Evolutionary conservation across 1,140 invertebrate genomes (phyloP).

Genomic region (Thereuonema tuberculata): DNA sequence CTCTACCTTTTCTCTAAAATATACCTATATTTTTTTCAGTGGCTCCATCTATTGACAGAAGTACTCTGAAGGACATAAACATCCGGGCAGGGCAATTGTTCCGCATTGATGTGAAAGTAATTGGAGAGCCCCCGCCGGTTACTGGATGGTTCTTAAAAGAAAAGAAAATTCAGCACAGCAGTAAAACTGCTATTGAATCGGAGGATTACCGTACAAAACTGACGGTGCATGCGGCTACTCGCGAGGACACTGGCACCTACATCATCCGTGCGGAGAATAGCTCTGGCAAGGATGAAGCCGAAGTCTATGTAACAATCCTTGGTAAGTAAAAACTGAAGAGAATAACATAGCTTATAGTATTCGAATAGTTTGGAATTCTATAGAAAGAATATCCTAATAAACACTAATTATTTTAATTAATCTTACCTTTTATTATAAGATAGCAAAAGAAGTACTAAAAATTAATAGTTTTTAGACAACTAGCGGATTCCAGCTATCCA

Average conservation of each 20-base stretch:
- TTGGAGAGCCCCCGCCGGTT: conserved; percentile 71
- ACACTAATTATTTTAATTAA: too few relatives aligned
- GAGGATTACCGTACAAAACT: conserved; percentile 79
- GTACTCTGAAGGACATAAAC: conserved; percentile 68
- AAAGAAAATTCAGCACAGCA: conserved; percentile 46
- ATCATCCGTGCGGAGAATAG: conserved; percentile 79
- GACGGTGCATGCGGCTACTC: conserved; percentile 51
- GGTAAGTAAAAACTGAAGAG: conserved; percentile 29
- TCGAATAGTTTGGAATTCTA: background rate
- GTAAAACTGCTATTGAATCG: conserved; percentile 58
- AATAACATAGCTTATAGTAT: background rate
- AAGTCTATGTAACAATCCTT: conserved; percentile 71
- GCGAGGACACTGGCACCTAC: conserved; percentile 70
- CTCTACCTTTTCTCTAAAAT: too few relatives aligned
- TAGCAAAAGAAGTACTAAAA: too few relatives aligned
- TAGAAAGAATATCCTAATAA: too few relatives aligned
- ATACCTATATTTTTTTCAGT: too few relatives aligned
- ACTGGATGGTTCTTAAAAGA: conserved; percentile 77
- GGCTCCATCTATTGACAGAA: conserved; percentile 80
- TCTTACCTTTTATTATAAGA: too few relatives aligned
- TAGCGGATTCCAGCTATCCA: too few relatives aligned
- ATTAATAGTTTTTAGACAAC: too few relatives aligned
- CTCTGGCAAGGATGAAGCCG: conserved; percentile 77
- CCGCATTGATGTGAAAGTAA: conserved; percentile 72
- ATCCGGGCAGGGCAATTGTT: conserved; percentile 75